phyloP scores from a whole-genome alignment of 2,797 vertebrate genomes.

The Sebastolobus alascanus region DNA sequence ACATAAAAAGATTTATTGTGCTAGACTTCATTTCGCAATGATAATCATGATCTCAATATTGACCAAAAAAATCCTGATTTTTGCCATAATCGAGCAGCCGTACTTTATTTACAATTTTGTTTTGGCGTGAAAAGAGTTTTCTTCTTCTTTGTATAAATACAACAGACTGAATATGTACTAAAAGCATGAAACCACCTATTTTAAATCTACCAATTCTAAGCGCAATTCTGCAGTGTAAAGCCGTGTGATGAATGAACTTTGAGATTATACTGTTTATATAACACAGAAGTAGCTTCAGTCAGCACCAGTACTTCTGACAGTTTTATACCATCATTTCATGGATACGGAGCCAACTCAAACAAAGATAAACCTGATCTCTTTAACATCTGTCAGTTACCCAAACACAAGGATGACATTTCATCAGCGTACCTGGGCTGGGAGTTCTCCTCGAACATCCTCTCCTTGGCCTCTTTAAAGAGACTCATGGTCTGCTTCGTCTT shows the following conservation, averaged over 20 bases:
- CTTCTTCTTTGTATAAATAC: background rate
- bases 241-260: background rate
- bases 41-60: no score
- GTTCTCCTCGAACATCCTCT: slow-evolving; percentile 98
- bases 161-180: background rate
- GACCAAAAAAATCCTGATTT: no score
- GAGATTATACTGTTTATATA: background rate
- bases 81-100: no score
- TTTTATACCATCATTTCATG: slow-evolving; percentile 8
- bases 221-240: background rate
- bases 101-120: background rate
- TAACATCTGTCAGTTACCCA: slow-evolving; percentile 10
- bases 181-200: background rate
- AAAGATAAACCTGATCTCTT: slow-evolving; percentile 29
- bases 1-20: no score
- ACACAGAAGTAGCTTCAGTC: background rate
- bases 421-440: slow-evolving; percentile 93
- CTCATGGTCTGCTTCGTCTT: slow-evolving; percentile 99
- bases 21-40: no score
- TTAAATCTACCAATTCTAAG: background rate
- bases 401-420: background rate
- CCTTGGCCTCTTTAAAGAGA: slow-evolving; percentile 98
- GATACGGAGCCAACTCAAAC: slow-evolving; percentile 17
- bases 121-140: background rate
- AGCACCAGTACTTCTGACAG: background rate